These are phyloP conservation scores for Callyntrura guangdongensis DNA, from an alignment of 2,888 invertebrate genomes.

Conservation along the genomic window DNA sequence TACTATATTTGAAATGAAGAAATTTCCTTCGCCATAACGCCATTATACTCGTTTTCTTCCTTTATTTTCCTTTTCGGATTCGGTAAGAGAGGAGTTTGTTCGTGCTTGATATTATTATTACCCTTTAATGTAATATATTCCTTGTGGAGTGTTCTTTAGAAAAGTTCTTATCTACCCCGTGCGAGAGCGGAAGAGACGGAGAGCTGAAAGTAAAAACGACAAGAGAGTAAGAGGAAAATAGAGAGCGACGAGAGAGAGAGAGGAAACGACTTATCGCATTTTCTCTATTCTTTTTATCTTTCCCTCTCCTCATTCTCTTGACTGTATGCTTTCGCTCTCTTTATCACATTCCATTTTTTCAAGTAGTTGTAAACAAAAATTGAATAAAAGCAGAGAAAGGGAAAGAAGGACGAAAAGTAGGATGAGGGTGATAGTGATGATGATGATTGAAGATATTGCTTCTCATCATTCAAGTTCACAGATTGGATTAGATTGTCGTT, in stretches of 20 bases:
- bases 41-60: not conserved
- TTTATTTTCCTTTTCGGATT: not conserved
- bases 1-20: not conserved
- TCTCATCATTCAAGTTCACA: slow-evolving; percentile 33
- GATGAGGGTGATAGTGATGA: not conserved
- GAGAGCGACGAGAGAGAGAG: not conserved
- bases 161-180: slow-evolving; percentile 4
- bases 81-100: not conserved
- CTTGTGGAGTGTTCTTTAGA: slow-evolving; percentile 31
- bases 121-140: slow-evolving; percentile 51
- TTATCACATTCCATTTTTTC: slow-evolving; percentile 24
- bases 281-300: slow-evolving; percentile 21
- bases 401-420: slow-evolving; percentile 19
- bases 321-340: not conserved
- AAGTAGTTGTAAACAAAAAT: slow-evolving; percentile 52
- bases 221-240: not conserved
- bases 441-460: slow-evolving; percentile 39
- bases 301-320: not conserved
- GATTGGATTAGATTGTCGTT: slow-evolving; percentile 25
- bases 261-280: slow-evolving; percentile 17
- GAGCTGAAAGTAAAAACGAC: not conserved
- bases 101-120: slow-evolving; percentile 40
- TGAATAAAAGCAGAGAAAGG: slow-evolving; percentile 38
- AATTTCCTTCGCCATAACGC: not conserved
- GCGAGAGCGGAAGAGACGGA: not conserved